phyloP scores from a whole-genome alignment of 2,888 invertebrate genomes.

The Netelia melanura region DNA sequence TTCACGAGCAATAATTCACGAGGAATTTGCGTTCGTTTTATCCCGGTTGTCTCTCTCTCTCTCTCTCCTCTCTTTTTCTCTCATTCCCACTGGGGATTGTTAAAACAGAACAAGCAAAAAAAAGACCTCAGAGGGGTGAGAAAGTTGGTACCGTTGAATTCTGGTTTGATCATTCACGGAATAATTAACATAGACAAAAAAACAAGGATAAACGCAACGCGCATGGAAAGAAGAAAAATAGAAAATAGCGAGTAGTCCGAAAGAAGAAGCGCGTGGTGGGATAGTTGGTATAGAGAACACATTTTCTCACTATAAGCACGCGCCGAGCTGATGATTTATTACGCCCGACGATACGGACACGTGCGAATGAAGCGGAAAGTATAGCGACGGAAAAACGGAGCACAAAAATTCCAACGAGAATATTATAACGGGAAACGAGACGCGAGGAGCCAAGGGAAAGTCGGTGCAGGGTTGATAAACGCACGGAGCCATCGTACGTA shows the following conservation, averaged over 20 bases:
- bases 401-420: slow-evolving; percentile 31
- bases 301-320: slow-evolving; percentile 14
- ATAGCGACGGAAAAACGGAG: slow-evolving; percentile 16
- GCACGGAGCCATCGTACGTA: background rate
- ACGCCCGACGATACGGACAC: background rate
- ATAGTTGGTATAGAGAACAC: background rate
- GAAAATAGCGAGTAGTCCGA: background rate
- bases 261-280: background rate
- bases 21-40: background rate
- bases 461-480: slow-evolving; percentile 11
- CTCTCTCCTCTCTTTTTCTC: background rate
- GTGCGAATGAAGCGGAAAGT: slow-evolving; percentile 17
- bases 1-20: slow-evolving; percentile 38
- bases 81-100: background rate
- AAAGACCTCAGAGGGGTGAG: background rate
- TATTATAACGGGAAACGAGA: slow-evolving; percentile 12
- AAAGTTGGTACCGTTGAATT: background rate
- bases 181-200: slow-evolving; percentile 14
- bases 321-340: slow-evolving; percentile 9
- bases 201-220: background rate
- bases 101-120: slow-evolving; percentile 9
- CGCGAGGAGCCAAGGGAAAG: background rate
- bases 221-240: background rate
- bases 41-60: background rate
- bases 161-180: slow-evolving; percentile 22